phyloP scores from a whole-genome alignment of 2,888 invertebrate species.

The Dendrolimus pini region DNA sequence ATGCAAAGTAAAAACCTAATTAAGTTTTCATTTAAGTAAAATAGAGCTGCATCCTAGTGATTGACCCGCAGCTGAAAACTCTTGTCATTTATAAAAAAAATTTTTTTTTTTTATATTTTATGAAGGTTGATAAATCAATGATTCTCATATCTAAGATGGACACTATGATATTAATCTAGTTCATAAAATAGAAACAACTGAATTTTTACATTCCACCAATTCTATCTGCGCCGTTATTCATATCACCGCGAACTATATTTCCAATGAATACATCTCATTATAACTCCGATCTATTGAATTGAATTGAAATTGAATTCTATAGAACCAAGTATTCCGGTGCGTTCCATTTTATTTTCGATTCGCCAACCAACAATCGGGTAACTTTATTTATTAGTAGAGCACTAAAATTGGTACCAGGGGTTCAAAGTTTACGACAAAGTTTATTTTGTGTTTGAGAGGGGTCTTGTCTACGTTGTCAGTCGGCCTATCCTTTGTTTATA shows the following conservation, averaged over 20 bases:
- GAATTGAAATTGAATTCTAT: background rate
- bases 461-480: conserved; percentile 44
- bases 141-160: too few relatives aligned
- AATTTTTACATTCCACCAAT: background rate
- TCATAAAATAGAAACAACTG: too few relatives aligned
- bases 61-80: too few relatives aligned
- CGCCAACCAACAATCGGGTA: conserved; percentile 51
- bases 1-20: too few relatives aligned
- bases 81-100: too few relatives aligned
- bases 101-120: too few relatives aligned
- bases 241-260: background rate
- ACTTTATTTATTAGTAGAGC: conserved; percentile 67
- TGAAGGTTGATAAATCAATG: too few relatives aligned
- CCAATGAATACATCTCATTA: background rate
- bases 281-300: background rate
- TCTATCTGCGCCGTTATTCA: background rate
- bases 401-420: conserved; percentile 59
- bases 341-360: conserved; percentile 25
- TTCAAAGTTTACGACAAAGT: conserved; percentile 54
- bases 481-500: conserved; percentile 46
- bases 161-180: too few relatives aligned
- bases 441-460: conserved; percentile 53
- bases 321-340: background rate
- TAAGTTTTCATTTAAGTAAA: too few relatives aligned
- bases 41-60: too few relatives aligned